Evolutionary conservation across 2,113 vertebrate species (phyloP).

Genomic region (Megaceryle torquata): DNA sequence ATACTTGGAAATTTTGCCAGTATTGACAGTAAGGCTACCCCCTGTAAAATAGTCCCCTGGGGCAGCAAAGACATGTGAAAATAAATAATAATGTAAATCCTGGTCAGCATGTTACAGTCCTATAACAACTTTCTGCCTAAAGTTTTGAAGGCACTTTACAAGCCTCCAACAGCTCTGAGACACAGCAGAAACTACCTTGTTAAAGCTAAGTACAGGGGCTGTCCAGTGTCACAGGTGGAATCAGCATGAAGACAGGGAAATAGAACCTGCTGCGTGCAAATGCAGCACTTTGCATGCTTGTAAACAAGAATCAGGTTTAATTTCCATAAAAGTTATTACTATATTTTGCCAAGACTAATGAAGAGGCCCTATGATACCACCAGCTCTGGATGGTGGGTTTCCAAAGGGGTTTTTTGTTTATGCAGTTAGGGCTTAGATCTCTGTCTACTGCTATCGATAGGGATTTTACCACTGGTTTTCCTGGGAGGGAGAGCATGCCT

Average conservation of each 20-base stretch:
- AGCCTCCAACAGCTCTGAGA: neutral
- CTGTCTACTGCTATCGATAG: neutral
- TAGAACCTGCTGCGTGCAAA: neutral
- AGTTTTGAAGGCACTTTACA: neutral
- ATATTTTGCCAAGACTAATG: neutral
- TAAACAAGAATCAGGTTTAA: neutral
- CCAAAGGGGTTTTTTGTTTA: neutral
- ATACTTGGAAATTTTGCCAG: neutral
- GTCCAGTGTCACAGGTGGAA: accelerated
- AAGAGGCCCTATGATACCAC: neutral
- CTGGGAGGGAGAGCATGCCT: neutral
- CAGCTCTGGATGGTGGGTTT: neutral
- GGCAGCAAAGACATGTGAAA: conserved; percentile 18
- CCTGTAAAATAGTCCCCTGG: neutral
- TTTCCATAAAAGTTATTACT: neutral
- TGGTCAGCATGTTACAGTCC: neutral
- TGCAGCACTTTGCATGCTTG: neutral
- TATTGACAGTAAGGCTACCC: neutral
- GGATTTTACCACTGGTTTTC: neutral
- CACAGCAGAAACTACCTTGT: neutral
- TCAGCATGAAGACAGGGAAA: neutral
- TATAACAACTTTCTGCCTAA: neutral
- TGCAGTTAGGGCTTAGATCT: neutral
- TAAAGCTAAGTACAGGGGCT: neutral
- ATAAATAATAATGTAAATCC: neutral